Conservation (phyloP, 2,888 invertebrate species). For the Cistogaster globosa region DNA sequence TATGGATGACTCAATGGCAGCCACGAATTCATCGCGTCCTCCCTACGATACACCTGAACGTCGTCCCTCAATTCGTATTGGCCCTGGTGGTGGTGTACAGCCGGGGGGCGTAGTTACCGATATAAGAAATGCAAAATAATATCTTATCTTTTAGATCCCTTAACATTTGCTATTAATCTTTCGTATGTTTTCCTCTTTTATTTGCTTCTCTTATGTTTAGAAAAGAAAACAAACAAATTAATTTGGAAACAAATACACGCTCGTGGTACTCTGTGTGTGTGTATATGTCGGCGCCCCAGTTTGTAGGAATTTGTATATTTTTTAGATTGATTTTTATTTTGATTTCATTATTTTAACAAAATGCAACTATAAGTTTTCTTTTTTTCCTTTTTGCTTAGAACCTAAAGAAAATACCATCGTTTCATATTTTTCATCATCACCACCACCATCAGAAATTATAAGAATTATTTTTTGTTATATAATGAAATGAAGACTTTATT, state of each 20-base stretch:
- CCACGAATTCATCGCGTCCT: slow-evolving; percentile 82
- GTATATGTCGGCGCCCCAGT: slow-evolving; percentile 58
- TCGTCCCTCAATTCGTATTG: slow-evolving; percentile 83
- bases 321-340: slow-evolving; percentile 66
- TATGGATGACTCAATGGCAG: slow-evolving; percentile 83
- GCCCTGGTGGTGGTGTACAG: slow-evolving; percentile 80
- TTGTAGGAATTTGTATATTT: slow-evolving; percentile 70
- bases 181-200: slow-evolving; percentile 53
- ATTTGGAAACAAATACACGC: slow-evolving; percentile 46
- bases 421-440: slow-evolving; percentile 61
- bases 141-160: slow-evolving; percentile 81
- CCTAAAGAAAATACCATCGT: slow-evolving; percentile 58
- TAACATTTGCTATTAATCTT: slow-evolving; percentile 57
- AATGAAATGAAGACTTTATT: slow-evolving; percentile 64
- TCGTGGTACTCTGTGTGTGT: slow-evolving; percentile 43
- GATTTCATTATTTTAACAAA: slow-evolving; percentile 66
- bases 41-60: slow-evolving; percentile 83
- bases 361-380: slow-evolving; percentile 66
- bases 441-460: slow-evolving; percentile 37
- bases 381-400: slow-evolving; percentile 37
- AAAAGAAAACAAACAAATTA: slow-evolving; percentile 51
- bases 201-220: slow-evolving; percentile 65
- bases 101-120: slow-evolving; percentile 80
- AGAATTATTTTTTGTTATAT: slow-evolving; percentile 69
- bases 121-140: slow-evolving; percentile 83